Conservation (phyloP, 2,113 vertebrate species). For the Anas platyrhynchos region DNA sequence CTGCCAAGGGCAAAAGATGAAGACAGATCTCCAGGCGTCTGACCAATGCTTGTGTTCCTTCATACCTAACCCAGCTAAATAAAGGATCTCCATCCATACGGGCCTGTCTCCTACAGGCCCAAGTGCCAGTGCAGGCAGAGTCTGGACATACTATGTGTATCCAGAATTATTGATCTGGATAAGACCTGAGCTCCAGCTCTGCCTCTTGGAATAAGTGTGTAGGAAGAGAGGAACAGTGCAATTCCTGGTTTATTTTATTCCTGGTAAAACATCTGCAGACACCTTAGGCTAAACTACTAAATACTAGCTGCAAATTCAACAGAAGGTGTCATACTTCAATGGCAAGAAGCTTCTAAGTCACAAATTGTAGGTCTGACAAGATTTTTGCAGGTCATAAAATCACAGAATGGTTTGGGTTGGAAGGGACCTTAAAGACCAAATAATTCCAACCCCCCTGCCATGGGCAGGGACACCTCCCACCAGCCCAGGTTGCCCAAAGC, state of each 20-base stretch:
- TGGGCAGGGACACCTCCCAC: background rate
- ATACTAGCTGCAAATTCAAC: background rate
- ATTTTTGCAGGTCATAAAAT: background rate
- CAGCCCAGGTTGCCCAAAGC: background rate
- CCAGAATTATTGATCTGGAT: background rate
- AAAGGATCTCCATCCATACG: background rate
- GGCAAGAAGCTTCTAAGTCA: background rate
- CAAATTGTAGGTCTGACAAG: background rate
- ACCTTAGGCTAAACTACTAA: background rate
- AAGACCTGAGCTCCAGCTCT: background rate
- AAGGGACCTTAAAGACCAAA: background rate
- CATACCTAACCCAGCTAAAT: background rate
- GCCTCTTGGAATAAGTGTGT: background rate
- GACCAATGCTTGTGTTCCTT: background rate
- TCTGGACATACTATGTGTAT: background rate
- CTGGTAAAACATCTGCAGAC: background rate
- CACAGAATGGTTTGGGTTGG: background rate
- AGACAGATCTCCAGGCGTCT: background rate
- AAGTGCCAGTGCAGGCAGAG: background rate
- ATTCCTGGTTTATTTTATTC: background rate
- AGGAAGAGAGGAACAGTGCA: background rate
- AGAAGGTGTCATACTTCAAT: background rate
- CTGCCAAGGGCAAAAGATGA: background rate
- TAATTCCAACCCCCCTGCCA: background rate
- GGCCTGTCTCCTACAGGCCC: background rate